Conservation (phyloP, 64 coral and sea anemone species). For the Hydrozoanthus tunicans region DNA sequence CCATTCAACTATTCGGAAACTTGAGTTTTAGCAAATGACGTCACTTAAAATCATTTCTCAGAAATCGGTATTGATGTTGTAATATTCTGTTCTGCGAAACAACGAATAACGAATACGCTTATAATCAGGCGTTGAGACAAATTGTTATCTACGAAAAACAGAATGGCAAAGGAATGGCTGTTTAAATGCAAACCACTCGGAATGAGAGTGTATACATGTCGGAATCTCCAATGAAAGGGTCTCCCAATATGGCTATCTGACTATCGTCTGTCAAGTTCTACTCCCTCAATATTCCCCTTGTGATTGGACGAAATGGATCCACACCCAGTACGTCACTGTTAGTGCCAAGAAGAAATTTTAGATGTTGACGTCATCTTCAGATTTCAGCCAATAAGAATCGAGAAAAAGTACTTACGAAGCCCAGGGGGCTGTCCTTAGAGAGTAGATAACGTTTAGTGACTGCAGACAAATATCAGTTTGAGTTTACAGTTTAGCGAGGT, state of each 20-base stretch:
- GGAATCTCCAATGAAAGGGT: too few species aligned
- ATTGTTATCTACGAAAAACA: background rate
- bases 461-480: background rate
- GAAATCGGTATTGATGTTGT: background rate
- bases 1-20: background rate
- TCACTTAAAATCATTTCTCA: background rate
- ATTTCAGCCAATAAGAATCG: background rate
- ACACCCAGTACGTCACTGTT: slow-evolving; percentile 7
- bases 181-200: background rate
- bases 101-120: background rate
- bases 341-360: background rate
- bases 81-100: background rate
- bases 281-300: background rate
- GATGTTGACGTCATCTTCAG: background rate
- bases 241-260: background rate
- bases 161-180: background rate
- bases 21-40: background rate
- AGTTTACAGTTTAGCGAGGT: background rate
- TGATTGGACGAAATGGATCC: background rate
- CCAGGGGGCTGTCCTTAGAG: background rate
- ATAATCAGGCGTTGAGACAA: background rate
- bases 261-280: background rate
- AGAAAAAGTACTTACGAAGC: background rate
- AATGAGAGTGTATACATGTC: background rate
- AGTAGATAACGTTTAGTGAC: background rate